phyloP scores from a whole-genome alignment of 1,140 invertebrate genomes.

The Plutomurus gul region DNA sequence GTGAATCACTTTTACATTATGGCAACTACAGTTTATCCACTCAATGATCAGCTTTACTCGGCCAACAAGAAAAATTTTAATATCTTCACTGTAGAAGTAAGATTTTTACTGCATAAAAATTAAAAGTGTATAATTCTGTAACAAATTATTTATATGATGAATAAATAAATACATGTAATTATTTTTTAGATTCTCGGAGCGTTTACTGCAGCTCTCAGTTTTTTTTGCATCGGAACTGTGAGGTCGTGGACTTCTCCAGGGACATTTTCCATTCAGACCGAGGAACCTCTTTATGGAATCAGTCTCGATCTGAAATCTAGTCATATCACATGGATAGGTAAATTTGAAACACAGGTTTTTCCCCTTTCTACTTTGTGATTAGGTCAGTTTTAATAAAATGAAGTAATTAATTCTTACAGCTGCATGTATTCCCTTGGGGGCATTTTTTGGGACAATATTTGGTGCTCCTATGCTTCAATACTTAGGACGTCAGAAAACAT shows the following conservation, averaged over 20 bases:
- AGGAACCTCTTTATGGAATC: neutral
- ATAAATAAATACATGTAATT: neutral
- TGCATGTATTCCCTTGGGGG: conserved; percentile 69
- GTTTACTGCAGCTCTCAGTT: conserved; percentile 9
- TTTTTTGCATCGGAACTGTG: conserved; percentile 29
- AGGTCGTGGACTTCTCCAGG: conserved; percentile 26
- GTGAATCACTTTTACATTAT: too few species aligned
- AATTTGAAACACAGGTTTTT: neutral
- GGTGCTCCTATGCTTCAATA: conserved; percentile 68
- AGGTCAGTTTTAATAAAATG: neutral
- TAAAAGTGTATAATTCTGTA: neutral
- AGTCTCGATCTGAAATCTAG: neutral
- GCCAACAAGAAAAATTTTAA: neutral
- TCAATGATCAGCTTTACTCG: too few species aligned
- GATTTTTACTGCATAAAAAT: neutral
- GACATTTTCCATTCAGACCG: neutral
- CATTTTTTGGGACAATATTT: conserved; percentile 67
- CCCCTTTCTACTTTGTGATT: too few species aligned
- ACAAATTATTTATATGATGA: neutral
- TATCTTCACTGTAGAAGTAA: neutral
- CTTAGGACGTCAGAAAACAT: conserved; percentile 65
- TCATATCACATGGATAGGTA: conserved; percentile 3
- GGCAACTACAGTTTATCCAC: too few species aligned
- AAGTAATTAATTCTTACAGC: conserved; percentile 58
- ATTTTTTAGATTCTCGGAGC: conserved; percentile 3